These are phyloP conservation scores for Platycheirus rosarum DNA, from an alignment of 2,888 invertebrate genomes.

Conservation along the genomic window DNA sequence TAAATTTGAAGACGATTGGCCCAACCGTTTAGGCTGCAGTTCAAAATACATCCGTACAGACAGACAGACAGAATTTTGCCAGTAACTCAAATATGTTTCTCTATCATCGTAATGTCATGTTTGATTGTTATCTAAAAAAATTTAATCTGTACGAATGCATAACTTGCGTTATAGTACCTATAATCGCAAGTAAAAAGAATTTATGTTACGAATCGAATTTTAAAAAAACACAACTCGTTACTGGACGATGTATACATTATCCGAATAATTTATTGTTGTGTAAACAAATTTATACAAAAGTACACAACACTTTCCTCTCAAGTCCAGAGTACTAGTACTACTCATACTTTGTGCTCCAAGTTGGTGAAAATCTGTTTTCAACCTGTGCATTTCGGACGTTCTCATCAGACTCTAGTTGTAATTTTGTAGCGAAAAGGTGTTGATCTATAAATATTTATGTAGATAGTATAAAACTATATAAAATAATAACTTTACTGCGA, in stretches of 20 bases:
- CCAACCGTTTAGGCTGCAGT: too few species aligned
- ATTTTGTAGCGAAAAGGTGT: conserved; percentile 63
- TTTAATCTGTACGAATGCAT: too few species aligned
- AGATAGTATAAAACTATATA: too few species aligned
- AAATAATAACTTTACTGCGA: too few species aligned
- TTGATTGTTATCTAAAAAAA: too few species aligned
- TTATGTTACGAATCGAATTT: conserved; percentile 56
- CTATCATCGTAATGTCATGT: too few species aligned
- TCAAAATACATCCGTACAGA: too few species aligned
- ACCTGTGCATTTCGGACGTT: conserved; percentile 26
- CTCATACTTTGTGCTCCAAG: conserved; percentile 20
- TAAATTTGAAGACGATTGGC: too few species aligned
- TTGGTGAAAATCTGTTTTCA: conserved; percentile 33
- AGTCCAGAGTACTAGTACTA: too few species aligned
- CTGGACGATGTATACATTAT: conserved; percentile 59
- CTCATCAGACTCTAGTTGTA: conserved; percentile 48
- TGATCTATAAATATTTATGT: conserved; percentile 34
- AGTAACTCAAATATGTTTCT: too few species aligned
- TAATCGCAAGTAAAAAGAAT: conserved; percentile 24
- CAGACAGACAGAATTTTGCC: too few species aligned
- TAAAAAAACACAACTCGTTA: conserved; percentile 52
- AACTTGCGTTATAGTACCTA: too few species aligned
- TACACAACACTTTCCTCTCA: conserved; percentile 53
- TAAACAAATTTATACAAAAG: conserved; percentile 75
- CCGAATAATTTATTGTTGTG: conserved; percentile 75